These are phyloP conservation scores for Luffia ferchaultella DNA, from an alignment of 2,888 invertebrate species.

Conservation along the genomic window DNA sequence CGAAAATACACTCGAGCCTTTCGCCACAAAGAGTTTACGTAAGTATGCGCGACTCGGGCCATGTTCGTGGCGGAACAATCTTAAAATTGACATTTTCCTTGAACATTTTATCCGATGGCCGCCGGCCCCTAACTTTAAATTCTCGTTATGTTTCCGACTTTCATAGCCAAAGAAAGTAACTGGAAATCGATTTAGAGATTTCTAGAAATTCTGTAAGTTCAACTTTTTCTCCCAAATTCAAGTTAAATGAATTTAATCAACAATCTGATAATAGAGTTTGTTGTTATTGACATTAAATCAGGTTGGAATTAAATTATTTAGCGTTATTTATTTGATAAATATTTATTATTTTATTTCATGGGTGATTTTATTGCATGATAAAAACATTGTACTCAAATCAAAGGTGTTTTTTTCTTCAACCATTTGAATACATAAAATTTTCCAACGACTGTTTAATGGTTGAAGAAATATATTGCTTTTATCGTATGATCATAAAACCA, in stretches of 20 bases:
- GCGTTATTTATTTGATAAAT: no score
- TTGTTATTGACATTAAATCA: no score
- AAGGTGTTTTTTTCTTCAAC: no score
- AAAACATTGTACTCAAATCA: no score
- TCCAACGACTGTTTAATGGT: no score
- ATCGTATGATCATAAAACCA: no score
- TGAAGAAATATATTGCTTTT: no score
- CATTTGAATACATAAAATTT: no score
- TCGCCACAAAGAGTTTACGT: slow-evolving; percentile 3
- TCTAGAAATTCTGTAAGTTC: background rate
- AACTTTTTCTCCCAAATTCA: background rate
- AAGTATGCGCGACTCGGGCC: background rate
- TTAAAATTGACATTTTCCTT: slow-evolving; percentile 5
- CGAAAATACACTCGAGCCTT: slow-evolving; percentile 2
- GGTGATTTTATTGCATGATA: no score
- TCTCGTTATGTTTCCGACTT: background rate
- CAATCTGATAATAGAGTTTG: no score
- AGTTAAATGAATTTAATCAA: background rate
- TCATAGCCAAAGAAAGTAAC: background rate
- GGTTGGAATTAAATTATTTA: no score
- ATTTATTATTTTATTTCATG: no score
- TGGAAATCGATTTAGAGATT: background rate
- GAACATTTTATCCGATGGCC: background rate
- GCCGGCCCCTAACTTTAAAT: background rate
- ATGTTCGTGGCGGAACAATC: slow-evolving; percentile 3